Conservation (phyloP, 2,888 invertebrate species). For the Odontomyia ornata region DNA sequence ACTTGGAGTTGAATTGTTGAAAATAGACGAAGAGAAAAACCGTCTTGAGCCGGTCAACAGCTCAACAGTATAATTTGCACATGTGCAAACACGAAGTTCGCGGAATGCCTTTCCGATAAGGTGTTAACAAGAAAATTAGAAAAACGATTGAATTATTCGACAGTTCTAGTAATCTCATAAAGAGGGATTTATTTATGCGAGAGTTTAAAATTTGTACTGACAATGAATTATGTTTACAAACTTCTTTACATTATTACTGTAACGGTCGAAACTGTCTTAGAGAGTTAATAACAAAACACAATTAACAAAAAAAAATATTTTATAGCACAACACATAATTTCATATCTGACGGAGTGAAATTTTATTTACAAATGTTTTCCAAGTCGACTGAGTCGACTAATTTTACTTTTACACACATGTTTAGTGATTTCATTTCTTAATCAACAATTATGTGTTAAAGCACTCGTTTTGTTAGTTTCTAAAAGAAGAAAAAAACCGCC, state of each 20-base stretch:
- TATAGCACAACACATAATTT: too few species aligned
- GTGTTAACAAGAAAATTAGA: background rate
- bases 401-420: too few species aligned
- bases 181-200: background rate
- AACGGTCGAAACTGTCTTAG: constrained; percentile 6
- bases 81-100: background rate
- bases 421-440: too few species aligned
- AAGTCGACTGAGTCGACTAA: too few species aligned
- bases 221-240: constrained; percentile 26
- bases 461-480: too few species aligned
- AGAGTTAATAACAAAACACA: constrained; percentile 29
- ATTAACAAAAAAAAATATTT: background rate
- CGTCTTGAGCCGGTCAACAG: constrained; percentile 62
- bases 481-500: too few species aligned
- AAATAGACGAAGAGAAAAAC: constrained; percentile 46
- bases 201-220: background rate
- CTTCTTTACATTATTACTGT: constrained; percentile 27
- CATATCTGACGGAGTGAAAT: too few species aligned
- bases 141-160: constrained; percentile 29
- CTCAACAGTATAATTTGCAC: constrained; percentile 61
- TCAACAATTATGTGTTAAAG: too few species aligned
- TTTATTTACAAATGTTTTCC: too few species aligned
- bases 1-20: constrained; percentile 52
- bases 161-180: constrained; percentile 21
- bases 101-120: background rate